A percentile compares a stretch with the other conserved stretches of the same genome.
These are phyloP conservation scores for Spheniscus mendiculus DNA, from an alignment of 2,113 vertebrate species.

Conservation along the genomic window DNA sequence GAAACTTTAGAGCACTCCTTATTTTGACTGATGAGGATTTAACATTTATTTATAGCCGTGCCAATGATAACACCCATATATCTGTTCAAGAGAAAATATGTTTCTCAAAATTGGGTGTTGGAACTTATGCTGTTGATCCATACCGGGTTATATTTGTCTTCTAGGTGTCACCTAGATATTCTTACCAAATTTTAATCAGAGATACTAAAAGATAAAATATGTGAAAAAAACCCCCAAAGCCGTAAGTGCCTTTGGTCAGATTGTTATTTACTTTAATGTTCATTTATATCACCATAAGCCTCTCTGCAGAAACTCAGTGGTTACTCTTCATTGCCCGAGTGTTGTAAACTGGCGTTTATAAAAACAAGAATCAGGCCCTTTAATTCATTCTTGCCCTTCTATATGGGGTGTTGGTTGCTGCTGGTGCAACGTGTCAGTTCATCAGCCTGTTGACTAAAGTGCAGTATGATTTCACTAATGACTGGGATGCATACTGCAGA, in stretches of 20 bases:
- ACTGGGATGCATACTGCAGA: slow-evolving; percentile 39
- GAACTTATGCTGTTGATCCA: neutral
- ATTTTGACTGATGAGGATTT: slow-evolving; percentile 40
- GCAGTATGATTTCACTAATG: slow-evolving; percentile 50
- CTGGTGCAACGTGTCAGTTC: slow-evolving; percentile 14
- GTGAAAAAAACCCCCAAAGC: neutral
- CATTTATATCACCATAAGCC: neutral
- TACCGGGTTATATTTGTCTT: neutral
- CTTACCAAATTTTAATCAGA: neutral
- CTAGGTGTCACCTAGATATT: slow-evolving; percentile 18
- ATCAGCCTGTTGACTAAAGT: slow-evolving; percentile 41
- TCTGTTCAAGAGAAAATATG: slow-evolving; percentile 2
- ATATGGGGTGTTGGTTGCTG: neutral
- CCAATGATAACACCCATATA: slow-evolving; percentile 29
- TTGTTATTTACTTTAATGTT: neutral
- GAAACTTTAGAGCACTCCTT: slow-evolving; percentile 11
- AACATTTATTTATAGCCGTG: slow-evolving; percentile 1
- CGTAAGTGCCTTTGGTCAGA: neutral
- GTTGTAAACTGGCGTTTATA: neutral
- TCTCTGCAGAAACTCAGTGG: neutral
- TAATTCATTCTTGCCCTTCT: neutral
- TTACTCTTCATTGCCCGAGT: neutral
- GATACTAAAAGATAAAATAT: neutral
- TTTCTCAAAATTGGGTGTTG: slow-evolving; percentile 19
- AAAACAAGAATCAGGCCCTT: neutral